Evolutionary conservation across 53 echinoderm and acorn worm species (phyloP).

Genomic region (Pentamera pediparva): DNA sequence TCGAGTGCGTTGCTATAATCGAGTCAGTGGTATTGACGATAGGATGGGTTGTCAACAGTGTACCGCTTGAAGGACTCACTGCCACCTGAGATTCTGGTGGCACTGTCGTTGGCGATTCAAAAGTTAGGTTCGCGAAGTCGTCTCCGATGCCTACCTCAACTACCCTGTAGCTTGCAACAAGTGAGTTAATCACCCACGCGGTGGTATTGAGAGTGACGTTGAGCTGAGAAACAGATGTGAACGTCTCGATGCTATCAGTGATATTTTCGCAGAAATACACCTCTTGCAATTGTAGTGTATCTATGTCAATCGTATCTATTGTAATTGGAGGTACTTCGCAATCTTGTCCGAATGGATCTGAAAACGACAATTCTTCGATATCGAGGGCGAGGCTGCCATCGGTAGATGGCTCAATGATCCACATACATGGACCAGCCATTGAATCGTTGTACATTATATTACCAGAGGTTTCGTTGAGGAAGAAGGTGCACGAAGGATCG

Average conservation of each 20-base stretch:
- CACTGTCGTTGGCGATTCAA: not conserved
- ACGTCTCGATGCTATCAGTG: not conserved
- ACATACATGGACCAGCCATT: not conserved
- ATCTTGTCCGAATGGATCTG: not conserved
- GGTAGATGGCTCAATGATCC: not conserved
- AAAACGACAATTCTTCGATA: not conserved
- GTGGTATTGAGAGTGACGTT: not conserved
- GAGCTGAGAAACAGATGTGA: not conserved
- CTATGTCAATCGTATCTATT: not conserved
- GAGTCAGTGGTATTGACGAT: too few relatives aligned
- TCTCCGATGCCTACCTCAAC: too few relatives aligned
- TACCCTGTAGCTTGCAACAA: not conserved
- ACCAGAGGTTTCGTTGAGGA: slow-evolving; percentile 17
- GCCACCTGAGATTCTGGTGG: too few relatives aligned
- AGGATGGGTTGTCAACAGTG: too few relatives aligned
- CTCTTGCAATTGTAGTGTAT: not conserved
- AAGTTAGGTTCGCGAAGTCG: not conserved
- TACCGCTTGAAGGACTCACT: too few relatives aligned
- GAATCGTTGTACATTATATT: not conserved
- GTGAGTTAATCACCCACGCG: not conserved
- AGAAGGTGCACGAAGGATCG: not conserved
- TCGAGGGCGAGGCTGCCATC: not conserved
- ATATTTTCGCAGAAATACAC: not conserved
- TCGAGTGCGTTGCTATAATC: too few relatives aligned
- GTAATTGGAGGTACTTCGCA: not conserved